Conservation (phyloP, 2,113 vertebrate genomes). For the Xiphias gladius region DNA sequence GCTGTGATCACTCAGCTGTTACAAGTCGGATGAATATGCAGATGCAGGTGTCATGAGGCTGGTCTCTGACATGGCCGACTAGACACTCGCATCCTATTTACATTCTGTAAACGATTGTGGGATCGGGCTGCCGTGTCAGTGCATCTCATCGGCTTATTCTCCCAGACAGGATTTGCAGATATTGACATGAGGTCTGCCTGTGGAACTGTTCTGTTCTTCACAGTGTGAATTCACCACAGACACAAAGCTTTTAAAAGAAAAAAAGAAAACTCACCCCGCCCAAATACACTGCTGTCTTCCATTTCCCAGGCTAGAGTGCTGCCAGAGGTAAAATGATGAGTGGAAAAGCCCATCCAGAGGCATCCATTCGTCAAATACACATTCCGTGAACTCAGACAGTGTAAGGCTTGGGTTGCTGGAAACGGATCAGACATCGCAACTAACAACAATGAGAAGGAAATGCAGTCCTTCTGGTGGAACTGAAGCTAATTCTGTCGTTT, state of each 20-base stretch:
- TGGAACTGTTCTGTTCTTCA: not conserved
- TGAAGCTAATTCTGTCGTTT: not conserved
- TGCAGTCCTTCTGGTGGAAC: no score
- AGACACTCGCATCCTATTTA: conserved; percentile 13
- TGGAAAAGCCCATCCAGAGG: conserved; percentile 6
- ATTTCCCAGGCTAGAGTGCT: not conserved
- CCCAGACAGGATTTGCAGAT: conserved; percentile 44
- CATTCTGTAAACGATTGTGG: conserved; percentile 35
- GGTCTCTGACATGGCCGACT: not conserved
- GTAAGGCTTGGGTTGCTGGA: not conserved
- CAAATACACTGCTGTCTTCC: not conserved
- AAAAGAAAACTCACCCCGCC: not conserved
- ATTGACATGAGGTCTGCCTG: conserved; percentile 24
- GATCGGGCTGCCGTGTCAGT: conserved; percentile 28
- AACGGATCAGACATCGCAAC: not conserved
- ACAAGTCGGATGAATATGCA: not conserved
- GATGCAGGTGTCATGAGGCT: not conserved
- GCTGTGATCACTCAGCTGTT: not conserved
- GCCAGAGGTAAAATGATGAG: conserved; percentile 22
- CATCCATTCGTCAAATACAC: conserved; percentile 26
- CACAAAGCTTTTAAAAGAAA: conserved; percentile 1
- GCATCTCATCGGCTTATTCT: conserved; percentile 45
- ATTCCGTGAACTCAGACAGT: not conserved
- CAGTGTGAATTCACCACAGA: conserved; percentile 9
- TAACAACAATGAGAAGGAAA: not conserved